Evolutionary conservation across 2,797 vertebrate species (phyloP).

Genomic region (Astyanax mexicanus): DNA sequence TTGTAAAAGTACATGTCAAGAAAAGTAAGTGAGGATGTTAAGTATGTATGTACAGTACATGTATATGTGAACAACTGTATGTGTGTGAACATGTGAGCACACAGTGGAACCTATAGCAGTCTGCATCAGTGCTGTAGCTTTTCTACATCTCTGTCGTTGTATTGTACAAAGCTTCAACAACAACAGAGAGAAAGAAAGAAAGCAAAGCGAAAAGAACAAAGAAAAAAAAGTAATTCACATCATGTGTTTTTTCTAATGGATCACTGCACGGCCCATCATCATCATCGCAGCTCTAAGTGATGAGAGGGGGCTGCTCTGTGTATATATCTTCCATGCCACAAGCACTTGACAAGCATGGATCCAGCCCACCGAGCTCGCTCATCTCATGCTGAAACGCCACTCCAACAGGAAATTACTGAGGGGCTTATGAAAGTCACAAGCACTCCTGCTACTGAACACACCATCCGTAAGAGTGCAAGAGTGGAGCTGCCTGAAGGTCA

Average conservation of each 20-base stretch:
- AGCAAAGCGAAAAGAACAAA: conserved; percentile 62
- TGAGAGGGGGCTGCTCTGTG: conserved; percentile 66
- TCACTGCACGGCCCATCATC: conserved; percentile 60
- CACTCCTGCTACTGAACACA: conserved; percentile 54
- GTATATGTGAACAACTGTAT: too few species aligned
- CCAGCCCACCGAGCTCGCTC: conserved; percentile 58
- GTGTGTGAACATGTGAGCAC: conserved; percentile 9
- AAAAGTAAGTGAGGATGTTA: neutral
- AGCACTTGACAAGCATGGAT: conserved; percentile 60
- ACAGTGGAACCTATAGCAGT: conserved; percentile 68
- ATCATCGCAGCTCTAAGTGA: conserved; percentile 61
- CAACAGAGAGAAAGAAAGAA: conserved; percentile 67
- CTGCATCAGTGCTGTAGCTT: conserved; percentile 69
- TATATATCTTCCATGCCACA: conserved; percentile 69
- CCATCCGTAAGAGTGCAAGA: conserved; percentile 46
- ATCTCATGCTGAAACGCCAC: conserved; percentile 54
- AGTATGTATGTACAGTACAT: too few species aligned
- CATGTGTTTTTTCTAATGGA: conserved; percentile 53
- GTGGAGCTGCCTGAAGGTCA: conserved; percentile 59
- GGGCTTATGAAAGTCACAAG: conserved; percentile 63
- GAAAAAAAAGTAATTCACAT: conserved; percentile 57
- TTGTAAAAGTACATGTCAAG: conserved; percentile 11
- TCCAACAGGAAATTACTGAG: conserved; percentile 61
- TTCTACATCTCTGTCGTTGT: conserved; percentile 49
- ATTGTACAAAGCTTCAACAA: conserved; percentile 65